Conservation (phyloP, 1,140 invertebrate species). For the Cataglyphis hispanica region DNA sequence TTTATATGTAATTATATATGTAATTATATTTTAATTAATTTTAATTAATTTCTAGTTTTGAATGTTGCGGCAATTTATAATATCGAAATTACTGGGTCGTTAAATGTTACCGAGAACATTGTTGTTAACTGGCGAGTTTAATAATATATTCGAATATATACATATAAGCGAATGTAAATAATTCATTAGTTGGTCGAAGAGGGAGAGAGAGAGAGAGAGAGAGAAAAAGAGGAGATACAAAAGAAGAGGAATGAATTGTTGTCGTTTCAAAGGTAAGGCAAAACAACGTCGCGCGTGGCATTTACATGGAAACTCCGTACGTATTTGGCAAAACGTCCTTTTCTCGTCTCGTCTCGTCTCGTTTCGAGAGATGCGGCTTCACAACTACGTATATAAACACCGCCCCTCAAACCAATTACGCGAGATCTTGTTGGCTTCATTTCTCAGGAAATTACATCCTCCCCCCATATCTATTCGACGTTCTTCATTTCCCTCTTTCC, state of each 20-base stretch:
- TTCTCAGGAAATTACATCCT: constrained; percentile 59
- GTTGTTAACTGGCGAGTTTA: constrained; percentile 57
- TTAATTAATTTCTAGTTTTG: constrained; percentile 42
- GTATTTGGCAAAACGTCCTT: constrained; percentile 53
- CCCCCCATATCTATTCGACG: constrained; percentile 13
- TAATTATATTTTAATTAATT: constrained; percentile 54
- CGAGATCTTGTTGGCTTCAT: constrained; percentile 52
- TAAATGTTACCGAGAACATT: constrained; percentile 45
- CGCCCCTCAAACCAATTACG: constrained; percentile 57
- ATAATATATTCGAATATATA: constrained; percentile 55
- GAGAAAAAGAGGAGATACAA: background rate
- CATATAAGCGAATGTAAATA: constrained; percentile 52
- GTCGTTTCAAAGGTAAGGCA: constrained; percentile 47
- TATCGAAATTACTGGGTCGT: constrained; percentile 58
- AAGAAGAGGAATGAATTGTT: constrained; percentile 31
- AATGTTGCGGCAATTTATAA: constrained; percentile 34
- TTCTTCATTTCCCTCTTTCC: constrained; percentile 42
- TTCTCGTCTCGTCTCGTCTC: constrained; percentile 32
- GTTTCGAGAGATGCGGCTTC: constrained; percentile 46
- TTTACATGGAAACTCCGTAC: constrained; percentile 58
- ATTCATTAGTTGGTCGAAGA: constrained; percentile 26
- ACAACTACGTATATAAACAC: constrained; percentile 15
- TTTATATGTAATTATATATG: constrained; percentile 31
- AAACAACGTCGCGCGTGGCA: constrained; percentile 50
- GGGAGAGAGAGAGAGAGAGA: background rate